phyloP scores from a whole-genome alignment of 2,797 vertebrate species.

The Notamacropus eugenii region DNA sequence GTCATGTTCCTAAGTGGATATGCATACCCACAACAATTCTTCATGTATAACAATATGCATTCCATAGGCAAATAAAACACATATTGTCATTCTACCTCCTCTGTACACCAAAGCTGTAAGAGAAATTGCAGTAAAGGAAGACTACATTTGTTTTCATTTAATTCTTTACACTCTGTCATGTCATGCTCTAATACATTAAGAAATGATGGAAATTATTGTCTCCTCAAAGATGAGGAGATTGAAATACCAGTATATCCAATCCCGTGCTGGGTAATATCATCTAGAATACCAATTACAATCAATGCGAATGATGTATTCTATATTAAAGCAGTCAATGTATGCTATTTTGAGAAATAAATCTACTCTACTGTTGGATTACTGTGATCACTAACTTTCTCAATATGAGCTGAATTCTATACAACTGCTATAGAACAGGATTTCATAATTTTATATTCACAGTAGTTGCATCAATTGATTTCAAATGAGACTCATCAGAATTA shows the following conservation, averaged over 20 bases:
- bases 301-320: constrained; percentile 65
- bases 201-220: constrained; percentile 59
- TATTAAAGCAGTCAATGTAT: constrained; percentile 58
- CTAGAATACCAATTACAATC: constrained; percentile 58
- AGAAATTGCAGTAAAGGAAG: constrained; percentile 13
- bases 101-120: constrained; percentile 6
- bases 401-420: constrained; percentile 35
- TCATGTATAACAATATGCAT: neutral
- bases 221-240: constrained; percentile 37
- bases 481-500: neutral
- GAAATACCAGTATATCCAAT: constrained; percentile 46
- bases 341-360: constrained; percentile 34
- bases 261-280: constrained; percentile 64
- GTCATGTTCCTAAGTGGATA: neutral
- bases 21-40: neutral
- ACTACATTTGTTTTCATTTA: constrained; percentile 16
- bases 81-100: constrained; percentile 29
- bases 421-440: constrained; percentile 28
- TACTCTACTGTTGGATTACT: neutral
- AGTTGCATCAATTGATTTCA: constrained; percentile 19
- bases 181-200: constrained; percentile 56
- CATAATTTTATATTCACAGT: constrained; percentile 24
- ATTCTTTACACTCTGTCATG: constrained; percentile 55
- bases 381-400: constrained; percentile 15
- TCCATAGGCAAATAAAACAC: neutral